Conservation (phyloP, 2,113 vertebrate genomes). For the Natator depressus region DNA sequence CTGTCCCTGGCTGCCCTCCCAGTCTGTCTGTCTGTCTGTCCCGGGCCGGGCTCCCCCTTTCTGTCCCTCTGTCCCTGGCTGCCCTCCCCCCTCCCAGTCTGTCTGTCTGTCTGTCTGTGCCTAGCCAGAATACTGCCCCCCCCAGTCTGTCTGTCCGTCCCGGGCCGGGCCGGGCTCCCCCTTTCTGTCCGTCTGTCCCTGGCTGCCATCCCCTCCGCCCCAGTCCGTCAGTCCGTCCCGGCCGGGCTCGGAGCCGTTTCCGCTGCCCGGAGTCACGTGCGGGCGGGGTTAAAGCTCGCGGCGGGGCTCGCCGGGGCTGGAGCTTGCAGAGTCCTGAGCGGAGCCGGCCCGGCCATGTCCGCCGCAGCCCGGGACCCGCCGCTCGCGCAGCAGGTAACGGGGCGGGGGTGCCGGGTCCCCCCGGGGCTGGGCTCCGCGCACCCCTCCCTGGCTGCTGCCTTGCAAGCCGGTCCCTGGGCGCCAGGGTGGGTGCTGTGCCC, state of each 20-base stretch:
- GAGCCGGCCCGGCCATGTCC: not conserved
- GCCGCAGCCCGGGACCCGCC: not conserved
- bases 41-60: too few relatives aligned
- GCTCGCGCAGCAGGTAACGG: conserved; percentile 39
- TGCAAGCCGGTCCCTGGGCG: too few relatives aligned
- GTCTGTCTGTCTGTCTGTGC: too few relatives aligned
- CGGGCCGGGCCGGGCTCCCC: not conserved
- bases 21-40: too few relatives aligned
- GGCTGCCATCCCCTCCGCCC: not conserved
- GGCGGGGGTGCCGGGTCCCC: rapidly evolving
- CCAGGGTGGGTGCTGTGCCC: too few relatives aligned
- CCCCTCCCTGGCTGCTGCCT: too few relatives aligned
- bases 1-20: too few relatives aligned
- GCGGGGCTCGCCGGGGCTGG: not conserved
- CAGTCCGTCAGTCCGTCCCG: not conserved
- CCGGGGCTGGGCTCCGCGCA: too few relatives aligned
- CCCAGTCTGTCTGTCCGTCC: not conserved
- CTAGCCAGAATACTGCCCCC: too few relatives aligned
- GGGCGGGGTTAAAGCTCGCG: not conserved
- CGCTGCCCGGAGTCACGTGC: not conserved
- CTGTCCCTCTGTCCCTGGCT: too few relatives aligned
- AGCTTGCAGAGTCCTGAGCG: not conserved
- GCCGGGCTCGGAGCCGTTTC: not conserved
- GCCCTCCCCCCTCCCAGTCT: too few relatives aligned
- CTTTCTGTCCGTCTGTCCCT: too few relatives aligned